phyloP scores from a whole-genome alignment of 2,113 vertebrate genomes.

The Crotalus helleri region DNA sequence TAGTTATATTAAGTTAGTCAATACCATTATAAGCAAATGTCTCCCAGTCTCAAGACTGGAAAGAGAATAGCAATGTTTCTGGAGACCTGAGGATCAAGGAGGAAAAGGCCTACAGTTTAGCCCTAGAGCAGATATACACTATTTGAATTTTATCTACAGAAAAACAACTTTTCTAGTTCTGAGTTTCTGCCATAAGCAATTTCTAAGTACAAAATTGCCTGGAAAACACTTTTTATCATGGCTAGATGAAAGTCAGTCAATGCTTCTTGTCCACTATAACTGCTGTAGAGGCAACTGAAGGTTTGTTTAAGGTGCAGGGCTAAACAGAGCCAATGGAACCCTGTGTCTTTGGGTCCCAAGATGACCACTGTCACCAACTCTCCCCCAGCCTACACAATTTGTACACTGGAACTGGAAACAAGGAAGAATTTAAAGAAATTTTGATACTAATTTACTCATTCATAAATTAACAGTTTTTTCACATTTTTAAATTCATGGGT shows the following conservation, averaged over 20 bases:
- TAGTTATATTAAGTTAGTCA: not conserved
- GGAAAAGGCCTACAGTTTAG: not conserved
- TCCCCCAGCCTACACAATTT: not conserved
- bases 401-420: not conserved
- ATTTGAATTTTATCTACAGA: not conserved
- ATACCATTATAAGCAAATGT: not conserved
- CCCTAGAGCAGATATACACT: not conserved
- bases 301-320: not conserved
- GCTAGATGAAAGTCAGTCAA: not conserved
- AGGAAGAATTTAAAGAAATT: not conserved
- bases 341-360: not conserved
- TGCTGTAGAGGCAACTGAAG: not conserved
- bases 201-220: not conserved
- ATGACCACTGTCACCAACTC: not conserved
- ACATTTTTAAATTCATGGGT: too few relatives aligned
- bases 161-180: not conserved
- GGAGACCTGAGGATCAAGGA: not conserved
- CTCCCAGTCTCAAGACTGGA: not conserved
- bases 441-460: too few relatives aligned
- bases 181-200: not conserved
- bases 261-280: not conserved
- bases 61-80: not conserved
- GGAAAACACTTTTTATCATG: not conserved
- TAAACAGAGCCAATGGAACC: not conserved
- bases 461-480: too few relatives aligned